Percentiles rank a stretch among this genome's conserved stretches.
Evolutionary conservation across 1,140 invertebrate genomes (phyloP).

Genomic region (Thaumatotibia leucotreta): DNA sequence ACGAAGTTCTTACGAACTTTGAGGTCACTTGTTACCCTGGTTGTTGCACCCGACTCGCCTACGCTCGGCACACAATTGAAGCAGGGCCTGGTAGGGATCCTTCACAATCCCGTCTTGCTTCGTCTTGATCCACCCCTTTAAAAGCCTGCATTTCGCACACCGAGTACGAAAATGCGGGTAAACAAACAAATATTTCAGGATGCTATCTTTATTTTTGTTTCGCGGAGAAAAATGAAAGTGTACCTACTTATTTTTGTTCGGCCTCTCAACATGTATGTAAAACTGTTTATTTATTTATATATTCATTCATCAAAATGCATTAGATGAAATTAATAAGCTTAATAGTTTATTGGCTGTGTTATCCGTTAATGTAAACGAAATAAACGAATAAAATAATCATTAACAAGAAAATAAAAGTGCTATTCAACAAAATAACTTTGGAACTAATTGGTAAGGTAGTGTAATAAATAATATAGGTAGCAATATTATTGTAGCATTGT

Average conservation of each 20-base stretch:
- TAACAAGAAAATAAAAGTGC: too few species aligned
- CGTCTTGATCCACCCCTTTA: conserved; percentile 51
- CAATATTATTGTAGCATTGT: too few species aligned
- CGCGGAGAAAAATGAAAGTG: background rate
- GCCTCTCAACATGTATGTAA: background rate
- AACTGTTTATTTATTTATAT: too few species aligned
- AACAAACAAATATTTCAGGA: background rate
- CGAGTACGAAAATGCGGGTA: conserved; percentile 30
- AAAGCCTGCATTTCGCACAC: conserved; percentile 37
- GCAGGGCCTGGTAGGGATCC: background rate
- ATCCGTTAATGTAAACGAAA: too few species aligned
- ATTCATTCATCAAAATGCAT: too few species aligned
- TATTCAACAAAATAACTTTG: too few species aligned
- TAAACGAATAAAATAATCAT: too few species aligned
- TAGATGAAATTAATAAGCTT: too few species aligned
- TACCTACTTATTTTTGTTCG: too few species aligned
- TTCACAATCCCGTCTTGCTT: conserved; percentile 19
- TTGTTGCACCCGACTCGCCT: background rate
- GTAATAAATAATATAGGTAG: too few species aligned
- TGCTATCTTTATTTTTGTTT: background rate
- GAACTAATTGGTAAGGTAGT: too few species aligned
- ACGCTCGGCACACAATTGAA: background rate
- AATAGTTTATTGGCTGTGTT: too few species aligned
- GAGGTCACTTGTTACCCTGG: background rate
- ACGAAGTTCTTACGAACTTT: background rate